phyloP scores from a whole-genome alignment of 2,797 vertebrate species.

The Rhinoraja longicauda region DNA sequence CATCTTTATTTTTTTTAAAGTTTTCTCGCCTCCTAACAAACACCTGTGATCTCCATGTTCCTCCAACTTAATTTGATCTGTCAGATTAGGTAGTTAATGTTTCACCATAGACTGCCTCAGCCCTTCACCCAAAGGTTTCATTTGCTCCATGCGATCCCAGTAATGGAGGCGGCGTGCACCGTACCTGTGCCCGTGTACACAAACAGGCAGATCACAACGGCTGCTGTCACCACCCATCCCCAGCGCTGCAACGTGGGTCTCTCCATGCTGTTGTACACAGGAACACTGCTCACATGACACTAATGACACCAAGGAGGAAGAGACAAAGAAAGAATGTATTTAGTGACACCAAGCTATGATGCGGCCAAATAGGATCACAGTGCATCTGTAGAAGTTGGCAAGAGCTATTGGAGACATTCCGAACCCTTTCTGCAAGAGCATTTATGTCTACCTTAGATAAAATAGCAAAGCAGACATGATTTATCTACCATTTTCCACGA shows the following conservation, averaged over 20 bases:
- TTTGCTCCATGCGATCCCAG: not conserved
- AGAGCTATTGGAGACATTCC: too few relatives aligned
- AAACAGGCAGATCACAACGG: conserved; percentile 88
- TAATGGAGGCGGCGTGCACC: conserved; percentile 30
- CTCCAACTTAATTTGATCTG: not conserved
- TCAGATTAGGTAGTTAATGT: too few relatives aligned
- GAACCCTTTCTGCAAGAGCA: too few relatives aligned
- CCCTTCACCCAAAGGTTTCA: too few relatives aligned
- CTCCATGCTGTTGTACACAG: conserved; percentile 93
- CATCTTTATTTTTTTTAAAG: too few relatives aligned
- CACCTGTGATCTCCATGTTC: not conserved
- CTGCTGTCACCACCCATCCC: conserved; percentile 78
- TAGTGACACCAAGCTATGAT: not conserved
- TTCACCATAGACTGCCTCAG: too few relatives aligned
- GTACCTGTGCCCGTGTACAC: conserved; percentile 93
- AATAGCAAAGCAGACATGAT: too few relatives aligned
- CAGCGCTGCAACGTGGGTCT: conserved; percentile 75
- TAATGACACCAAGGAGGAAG: conserved; percentile 45
- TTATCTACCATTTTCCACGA: too few relatives aligned
- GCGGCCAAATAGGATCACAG: too few relatives aligned
- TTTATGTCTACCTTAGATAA: too few relatives aligned
- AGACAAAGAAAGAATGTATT: not conserved
- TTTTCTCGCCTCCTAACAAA: too few relatives aligned
- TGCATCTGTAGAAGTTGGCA: too few relatives aligned
- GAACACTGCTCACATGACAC: conserved; percentile 94